phyloP scores from a whole-genome alignment of 2,113 vertebrate species.

The Redunca redunca region DNA sequence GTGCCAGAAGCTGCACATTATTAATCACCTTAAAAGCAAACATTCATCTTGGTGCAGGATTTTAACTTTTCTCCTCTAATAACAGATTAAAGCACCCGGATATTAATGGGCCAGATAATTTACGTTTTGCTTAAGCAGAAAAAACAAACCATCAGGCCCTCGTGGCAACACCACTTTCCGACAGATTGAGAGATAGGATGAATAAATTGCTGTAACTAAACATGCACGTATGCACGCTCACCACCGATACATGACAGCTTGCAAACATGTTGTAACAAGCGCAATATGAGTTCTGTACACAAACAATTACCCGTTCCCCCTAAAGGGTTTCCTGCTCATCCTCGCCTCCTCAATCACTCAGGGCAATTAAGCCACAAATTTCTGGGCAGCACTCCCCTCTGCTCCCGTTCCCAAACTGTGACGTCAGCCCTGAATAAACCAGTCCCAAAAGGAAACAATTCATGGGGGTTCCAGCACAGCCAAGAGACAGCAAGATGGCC shows the following conservation, averaged over 20 bases:
- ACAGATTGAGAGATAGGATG: conserved; percentile 59
- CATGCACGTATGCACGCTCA: neutral
- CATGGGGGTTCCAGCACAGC: neutral
- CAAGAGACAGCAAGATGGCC: neutral
- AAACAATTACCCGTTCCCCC: conserved; percentile 37
- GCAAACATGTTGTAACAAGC: neutral
- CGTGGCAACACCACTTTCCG: neutral
- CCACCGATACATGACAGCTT: neutral
- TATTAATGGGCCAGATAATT: conserved; percentile 75
- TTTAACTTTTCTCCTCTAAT: conserved; percentile 72
- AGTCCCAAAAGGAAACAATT: neutral
- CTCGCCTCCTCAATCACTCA: neutral
- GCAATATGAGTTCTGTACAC: conserved; percentile 17
- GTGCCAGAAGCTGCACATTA: conserved; percentile 28
- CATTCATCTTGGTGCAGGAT: conserved; percentile 70
- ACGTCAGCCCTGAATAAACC: neutral
- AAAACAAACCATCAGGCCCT: conserved; percentile 59
- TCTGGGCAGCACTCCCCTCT: conserved; percentile 38
- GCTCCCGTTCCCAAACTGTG: conserved; percentile 30
- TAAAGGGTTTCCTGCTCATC: neutral
- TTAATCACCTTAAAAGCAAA: conserved; percentile 73
- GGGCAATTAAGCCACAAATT: conserved; percentile 61
- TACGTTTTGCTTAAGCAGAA: conserved; percentile 67
- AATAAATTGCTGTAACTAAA: conserved; percentile 50
- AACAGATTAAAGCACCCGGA: conserved; percentile 53